Base-by-base conservation (phyloP, 92 coral and sea anemone genomes). In the Micromussa lordhowensis region DNA sequence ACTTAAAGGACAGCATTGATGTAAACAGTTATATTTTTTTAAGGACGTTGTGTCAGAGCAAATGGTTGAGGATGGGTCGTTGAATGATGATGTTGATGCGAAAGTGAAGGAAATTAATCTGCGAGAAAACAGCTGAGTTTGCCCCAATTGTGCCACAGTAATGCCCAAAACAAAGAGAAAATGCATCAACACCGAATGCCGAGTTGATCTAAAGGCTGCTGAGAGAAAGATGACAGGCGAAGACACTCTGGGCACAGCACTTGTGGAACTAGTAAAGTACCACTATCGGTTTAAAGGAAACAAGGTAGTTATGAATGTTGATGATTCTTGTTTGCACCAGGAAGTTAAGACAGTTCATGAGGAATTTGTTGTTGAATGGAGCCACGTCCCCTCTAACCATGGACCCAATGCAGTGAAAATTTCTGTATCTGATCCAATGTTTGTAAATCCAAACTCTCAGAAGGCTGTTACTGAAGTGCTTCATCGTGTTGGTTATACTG, bases 391-490 rank as follows among this genome's bases (percentile, higher is more conserved):
- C 77, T 34, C 76, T 28, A 58, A 32, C 36, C 90, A 86, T 77
- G 9, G 10, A 2, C n/a, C 22, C 9, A 29, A 61, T 24, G 75
- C 58, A 0, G 30, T 77, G 12, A 77, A 63, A 13, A 64, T 86
- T 21, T 34, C 90, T 53, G 90, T 86, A 13, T 86, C 90, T 34
- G 90, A 86, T 36, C 90, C 90, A 14, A 69, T 78, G 2, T 85
- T 85, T 85, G 88, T 76, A 24, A 86, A 86, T 59, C 90, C 83
- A 3, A 58, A 40, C 22, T 73, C 84, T 4, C 22, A 61, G 5
- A 55, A 86, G 26, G 48, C 84, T 21, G 84, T 86, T 36, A 71
- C 61, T 3, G 83, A 77, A 26, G 75, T 86, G 11, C 55, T 86
- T n/a, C 75, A 64, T n/a, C 40, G 81, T 19, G 78, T 86, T 40